Percentiles rank a stretch among this genome's conserved stretches.
These are phyloP conservation scores for Notothenia rossii DNA, from an alignment of 2,113 vertebrate species.

Conservation along the genomic window DNA sequence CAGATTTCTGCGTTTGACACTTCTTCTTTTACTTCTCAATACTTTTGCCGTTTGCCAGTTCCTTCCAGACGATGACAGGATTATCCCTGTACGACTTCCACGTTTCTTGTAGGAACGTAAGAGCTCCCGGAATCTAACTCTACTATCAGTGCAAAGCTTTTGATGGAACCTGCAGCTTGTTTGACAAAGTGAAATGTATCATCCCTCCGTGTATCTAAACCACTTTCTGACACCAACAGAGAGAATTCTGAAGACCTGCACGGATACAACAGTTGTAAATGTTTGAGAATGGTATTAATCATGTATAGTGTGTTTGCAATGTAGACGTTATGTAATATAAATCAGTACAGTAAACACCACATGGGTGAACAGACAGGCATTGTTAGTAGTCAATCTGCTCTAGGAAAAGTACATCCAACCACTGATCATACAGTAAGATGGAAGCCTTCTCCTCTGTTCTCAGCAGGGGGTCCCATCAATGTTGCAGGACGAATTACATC, in stretches of 20 bases:
- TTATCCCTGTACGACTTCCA: background rate
- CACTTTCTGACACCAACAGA: background rate
- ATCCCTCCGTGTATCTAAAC: background rate
- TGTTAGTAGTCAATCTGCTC: conserved; percentile 4
- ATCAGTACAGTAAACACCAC: conserved; percentile 48
- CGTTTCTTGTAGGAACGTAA: background rate
- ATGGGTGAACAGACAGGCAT: conserved; percentile 19
- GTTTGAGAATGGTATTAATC: background rate
- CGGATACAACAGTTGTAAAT: background rate
- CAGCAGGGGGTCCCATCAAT: conserved; percentile 47
- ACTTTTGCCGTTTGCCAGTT: background rate
- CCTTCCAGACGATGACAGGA: conserved; percentile 9
- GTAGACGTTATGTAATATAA: conserved; percentile 32
- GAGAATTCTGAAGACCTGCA: too few species aligned
- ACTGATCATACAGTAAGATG: background rate
- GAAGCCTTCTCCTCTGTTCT: conserved; percentile 42
- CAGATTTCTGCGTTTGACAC: background rate
- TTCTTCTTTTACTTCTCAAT: background rate
- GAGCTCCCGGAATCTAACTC: conserved; percentile 3
- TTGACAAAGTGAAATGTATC: conserved; percentile 15
- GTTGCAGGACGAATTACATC: conserved; percentile 30
- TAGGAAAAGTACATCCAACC: conserved; percentile 1
- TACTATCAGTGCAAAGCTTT: background rate
- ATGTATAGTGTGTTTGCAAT: background rate
- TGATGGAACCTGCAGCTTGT: conserved; percentile 19